phyloP scores from a whole-genome alignment of 1,140 invertebrate species.

The Protaetia brevitarsis region DNA sequence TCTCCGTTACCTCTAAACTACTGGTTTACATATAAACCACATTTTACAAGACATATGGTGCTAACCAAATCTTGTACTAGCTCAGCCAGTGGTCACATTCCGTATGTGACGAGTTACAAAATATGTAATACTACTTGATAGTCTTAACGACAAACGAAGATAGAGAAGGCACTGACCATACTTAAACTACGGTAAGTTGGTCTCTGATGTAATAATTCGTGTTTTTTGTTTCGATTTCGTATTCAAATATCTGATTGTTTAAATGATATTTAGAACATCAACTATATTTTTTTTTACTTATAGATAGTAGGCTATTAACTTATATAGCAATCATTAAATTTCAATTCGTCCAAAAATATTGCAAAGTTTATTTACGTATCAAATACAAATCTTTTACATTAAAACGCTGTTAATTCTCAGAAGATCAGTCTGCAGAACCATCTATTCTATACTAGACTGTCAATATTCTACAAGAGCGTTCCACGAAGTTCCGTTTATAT shows the following conservation, averaged over 20 bases:
- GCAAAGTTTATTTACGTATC: no score
- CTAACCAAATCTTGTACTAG: slow-evolving; percentile 6
- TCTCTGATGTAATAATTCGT: no score
- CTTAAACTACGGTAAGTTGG: slow-evolving; percentile 15
- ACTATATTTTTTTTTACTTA: no score
- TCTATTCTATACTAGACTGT: background rate
- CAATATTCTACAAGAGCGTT: background rate
- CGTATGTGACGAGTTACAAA: slow-evolving; percentile 4
- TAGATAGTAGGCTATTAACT: no score
- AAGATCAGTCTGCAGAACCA: no score
- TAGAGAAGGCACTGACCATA: slow-evolving; percentile 16
- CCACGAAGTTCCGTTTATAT: background rate
- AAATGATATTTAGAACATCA: no score
- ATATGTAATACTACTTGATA: slow-evolving; percentile 1
- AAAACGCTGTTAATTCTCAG: no score
- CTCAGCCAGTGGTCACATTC: slow-evolving; percentile 16
- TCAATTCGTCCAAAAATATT: no score
- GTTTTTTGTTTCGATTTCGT: no score
- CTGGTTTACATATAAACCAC: background rate
- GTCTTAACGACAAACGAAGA: slow-evolving; percentile 9
- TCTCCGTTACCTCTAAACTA: background rate
- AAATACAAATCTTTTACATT: no score
- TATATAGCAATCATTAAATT: no score
- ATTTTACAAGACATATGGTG: background rate
- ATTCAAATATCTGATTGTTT: no score